A percentile compares a stretch with the other conserved stretches of the same genome.
Evolutionary conservation across 2,888 invertebrate genomes (phyloP).

Genomic region (Xestia xanthographa): DNA sequence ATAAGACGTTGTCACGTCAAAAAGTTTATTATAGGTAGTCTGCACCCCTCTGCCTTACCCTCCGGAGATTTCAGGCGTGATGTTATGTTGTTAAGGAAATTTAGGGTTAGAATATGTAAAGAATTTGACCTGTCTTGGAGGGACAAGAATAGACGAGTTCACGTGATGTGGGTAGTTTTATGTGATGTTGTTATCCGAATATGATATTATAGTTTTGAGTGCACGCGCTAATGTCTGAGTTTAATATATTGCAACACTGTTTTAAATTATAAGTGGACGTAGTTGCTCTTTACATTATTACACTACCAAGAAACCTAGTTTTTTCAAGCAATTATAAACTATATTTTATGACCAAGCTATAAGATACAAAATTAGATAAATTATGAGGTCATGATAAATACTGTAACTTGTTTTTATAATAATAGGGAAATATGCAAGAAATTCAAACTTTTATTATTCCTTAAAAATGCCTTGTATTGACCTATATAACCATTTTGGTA

Average conservation of each 20-base stretch:
- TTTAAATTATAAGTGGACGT: background rate
- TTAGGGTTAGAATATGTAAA: background rate
- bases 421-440: no score
- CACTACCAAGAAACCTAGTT: background rate
- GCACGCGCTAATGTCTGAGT: background rate
- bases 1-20: no score
- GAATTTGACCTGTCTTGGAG: constrained; percentile 17
- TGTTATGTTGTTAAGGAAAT: background rate
- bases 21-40: background rate
- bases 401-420: background rate
- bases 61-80: background rate
- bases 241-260: background rate
- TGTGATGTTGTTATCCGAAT: background rate
- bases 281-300: background rate
- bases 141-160: constrained; percentile 51
- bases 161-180: background rate
- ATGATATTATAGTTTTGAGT: background rate
- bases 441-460: no score
- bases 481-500: no score
- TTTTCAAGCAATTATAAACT: background rate
- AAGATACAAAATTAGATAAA: background rate
- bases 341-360: background rate
- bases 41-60: background rate
- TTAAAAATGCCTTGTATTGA: no score
- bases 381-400: constrained; percentile 12